Base-by-base conservation (phyloP, 2,797 vertebrate genomes). In the Alca torda region DNA sequence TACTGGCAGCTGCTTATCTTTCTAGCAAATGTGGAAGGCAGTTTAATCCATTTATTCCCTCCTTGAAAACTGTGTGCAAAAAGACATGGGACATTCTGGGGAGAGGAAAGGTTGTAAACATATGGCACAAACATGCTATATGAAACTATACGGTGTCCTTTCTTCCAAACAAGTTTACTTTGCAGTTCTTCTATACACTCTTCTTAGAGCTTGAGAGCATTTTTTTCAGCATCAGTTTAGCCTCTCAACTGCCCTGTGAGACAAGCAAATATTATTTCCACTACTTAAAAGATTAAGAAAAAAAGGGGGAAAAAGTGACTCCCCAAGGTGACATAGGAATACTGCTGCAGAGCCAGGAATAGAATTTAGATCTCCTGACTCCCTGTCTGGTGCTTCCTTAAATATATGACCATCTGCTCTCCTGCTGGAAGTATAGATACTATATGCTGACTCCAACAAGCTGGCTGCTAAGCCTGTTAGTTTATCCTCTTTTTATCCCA, bases 361-460 rank as follows among this genome's bases (percentile, higher is more conserved):
- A 96, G 95, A 95, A 96, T 84, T 90, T 92, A 85, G 88, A 94
- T 96, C 84, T 96, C 84, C 95, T 92, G 88, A 93, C 89, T 93
- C 88, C 30, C 92, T 95, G 68, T 94, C 94, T 96, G 91, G 53
- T 95, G 86, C 91, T 95, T 95, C 96, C 84, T 95, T 96, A 96
- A 97, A 96, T 95, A 96, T 95, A 93, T 92, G 94, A 75, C 94
- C 95, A 96, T 96, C 96, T 95, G 96, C 90, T 96, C 75, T 96
- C 75, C 88, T 93, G 78, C 89, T 97, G 93, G 95, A 95, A 84
- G 93, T 91, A 92, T 91, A 92, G 96, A 88, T 95, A 78, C 84
- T 94, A 95, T 97, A 95, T 94, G 93, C 88, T 96, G 91, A 95
- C 91, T 96, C 82, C 84, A 95, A 82, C 84, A 87, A 96, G 89